Base-by-base conservation (phyloP, 2,113 vertebrate genomes). In the Alligator mississippiensis region DNA sequence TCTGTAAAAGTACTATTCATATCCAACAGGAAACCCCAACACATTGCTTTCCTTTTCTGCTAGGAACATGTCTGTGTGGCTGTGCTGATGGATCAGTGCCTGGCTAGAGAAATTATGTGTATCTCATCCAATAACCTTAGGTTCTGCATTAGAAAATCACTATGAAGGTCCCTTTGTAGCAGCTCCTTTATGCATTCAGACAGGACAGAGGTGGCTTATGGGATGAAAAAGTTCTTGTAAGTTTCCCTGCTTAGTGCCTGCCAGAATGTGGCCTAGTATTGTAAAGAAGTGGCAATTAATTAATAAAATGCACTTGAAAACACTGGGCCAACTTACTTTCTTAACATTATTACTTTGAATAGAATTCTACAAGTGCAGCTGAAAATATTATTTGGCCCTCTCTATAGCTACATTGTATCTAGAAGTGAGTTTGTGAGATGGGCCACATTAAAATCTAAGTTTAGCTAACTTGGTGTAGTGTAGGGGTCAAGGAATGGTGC, bases 401-500 rank as follows among this genome's bases (percentile, higher is more conserved):
- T 47, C 47, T 47, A 47, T 47, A 47, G 47, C 47, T 47, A 47
- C 47, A 9, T 47, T 47, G 47, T 47, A 47, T 47, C 47, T 47
- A 47, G 47, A 47, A 47, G 9, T 47, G 47, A 9, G 11, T 28
- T 62, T n/a, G 66, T 76, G 89, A 93, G 95, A 93, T 93, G 78
- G 88, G 54, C 61, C 38, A 54, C 93, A 64, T 85, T 91, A 62
- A 11, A 88, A 88, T 4, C 57, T 80, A 78, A 82, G 79, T 82
- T 95, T 94, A 89, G 74, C 85, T 93, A 90, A 94, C 30, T 92
- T 81, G 74, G 79, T 75, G 17, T 0, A 79, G 38, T 77, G 8
- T 87, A 81, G 60, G 88, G 61, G 88, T 92, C 84, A 92, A 93
- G 93, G 95, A 96, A 89, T 80, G 84, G 87, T 54, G 5, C 58